phyloP scores from a whole-genome alignment of 2,113 vertebrate genomes.

The Anarhynchus alexandrinus region DNA sequence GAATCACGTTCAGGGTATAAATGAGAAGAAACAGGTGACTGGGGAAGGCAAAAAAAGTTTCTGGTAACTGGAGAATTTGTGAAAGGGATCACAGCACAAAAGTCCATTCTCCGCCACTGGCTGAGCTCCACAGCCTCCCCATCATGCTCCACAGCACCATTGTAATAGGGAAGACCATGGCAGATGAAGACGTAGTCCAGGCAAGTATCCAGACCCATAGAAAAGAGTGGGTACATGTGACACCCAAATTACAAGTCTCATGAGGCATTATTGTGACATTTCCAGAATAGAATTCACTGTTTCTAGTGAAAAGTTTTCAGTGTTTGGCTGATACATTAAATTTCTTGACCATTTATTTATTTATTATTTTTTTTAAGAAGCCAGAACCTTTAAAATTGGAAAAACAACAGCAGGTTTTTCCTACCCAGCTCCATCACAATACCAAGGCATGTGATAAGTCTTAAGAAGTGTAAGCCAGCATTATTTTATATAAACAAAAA shows the following conservation, averaged over 20 bases:
- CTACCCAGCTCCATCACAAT: not conserved
- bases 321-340: not conserved
- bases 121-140: not conserved
- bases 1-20: not conserved
- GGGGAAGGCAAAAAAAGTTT: not conserved
- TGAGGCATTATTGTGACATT: constrained; percentile 1
- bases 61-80: constrained; percentile 14
- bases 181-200: not conserved
- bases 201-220: not conserved
- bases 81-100: constrained; percentile 9
- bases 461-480: not conserved
- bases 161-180: not conserved
- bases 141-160: not conserved
- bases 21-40: constrained; percentile 18
- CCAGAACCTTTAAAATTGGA: not conserved
- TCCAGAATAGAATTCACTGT: not conserved
- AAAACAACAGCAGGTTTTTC: not conserved
- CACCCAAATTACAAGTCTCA: constrained; percentile 22
- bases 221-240: not conserved
- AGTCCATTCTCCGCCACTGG: constrained; percentile 18
- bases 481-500: not conserved
- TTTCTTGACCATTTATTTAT: not conserved
- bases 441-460: not conserved
- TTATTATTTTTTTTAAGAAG: not conserved
- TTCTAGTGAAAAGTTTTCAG: not conserved